Conservation (phyloP, 53 echinoderm and acorn worm species). For the Echinometra lucunter region DNA sequence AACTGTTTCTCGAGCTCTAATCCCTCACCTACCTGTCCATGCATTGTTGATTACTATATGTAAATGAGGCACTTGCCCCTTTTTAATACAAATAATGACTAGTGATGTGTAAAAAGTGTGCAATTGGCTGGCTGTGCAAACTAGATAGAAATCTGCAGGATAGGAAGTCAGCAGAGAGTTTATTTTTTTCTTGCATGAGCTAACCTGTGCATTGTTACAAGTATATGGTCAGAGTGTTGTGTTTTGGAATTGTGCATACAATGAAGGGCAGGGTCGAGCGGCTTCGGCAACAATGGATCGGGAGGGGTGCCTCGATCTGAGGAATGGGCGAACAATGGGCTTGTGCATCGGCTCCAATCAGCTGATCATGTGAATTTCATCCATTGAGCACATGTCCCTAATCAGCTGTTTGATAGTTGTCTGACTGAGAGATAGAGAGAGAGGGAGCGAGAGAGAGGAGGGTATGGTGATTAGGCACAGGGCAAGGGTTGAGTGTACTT, state of each 20-base stretch:
- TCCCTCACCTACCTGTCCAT: background rate
- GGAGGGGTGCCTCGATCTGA: background rate
- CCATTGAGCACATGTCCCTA: background rate
- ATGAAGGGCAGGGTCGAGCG: background rate
- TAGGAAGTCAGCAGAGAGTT: background rate
- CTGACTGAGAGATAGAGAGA: background rate
- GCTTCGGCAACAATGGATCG: background rate
- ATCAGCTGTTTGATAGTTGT: slow-evolving; percentile 53
- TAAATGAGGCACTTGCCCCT: background rate
- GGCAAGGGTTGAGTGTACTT: slow-evolving; percentile 36
- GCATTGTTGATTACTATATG: background rate
- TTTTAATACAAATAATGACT: background rate
- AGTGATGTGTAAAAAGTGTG: background rate
- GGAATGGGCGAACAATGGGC: background rate
- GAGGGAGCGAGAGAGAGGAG: background rate
- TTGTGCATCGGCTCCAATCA: background rate
- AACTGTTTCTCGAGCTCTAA: background rate
- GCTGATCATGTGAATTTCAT: slow-evolving; percentile 58
- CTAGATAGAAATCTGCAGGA: background rate
- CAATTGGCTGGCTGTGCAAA: background rate
- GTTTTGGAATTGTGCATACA: slow-evolving; percentile 31
- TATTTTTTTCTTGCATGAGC: background rate
- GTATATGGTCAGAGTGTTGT: background rate
- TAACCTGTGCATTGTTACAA: background rate
- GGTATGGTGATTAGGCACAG: background rate